Evolutionary conservation across 2,888 invertebrate species (phyloP).

Genomic region (Brenthis ino): DNA sequence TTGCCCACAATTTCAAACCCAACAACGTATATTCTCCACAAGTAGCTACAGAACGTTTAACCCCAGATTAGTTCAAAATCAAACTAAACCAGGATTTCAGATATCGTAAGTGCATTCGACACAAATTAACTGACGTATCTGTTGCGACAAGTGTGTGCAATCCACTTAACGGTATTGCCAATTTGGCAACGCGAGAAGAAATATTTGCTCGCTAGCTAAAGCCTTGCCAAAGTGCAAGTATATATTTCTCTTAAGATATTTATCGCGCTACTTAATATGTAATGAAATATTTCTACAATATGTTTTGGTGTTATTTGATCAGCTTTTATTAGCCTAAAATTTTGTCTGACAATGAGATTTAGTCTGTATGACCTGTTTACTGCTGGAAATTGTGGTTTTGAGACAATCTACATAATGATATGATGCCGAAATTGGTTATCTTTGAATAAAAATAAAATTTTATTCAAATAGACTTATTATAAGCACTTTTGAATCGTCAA

Average conservation of each 20-base stretch:
- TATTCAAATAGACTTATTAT: too few relatives aligned
- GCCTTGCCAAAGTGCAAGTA: slow-evolving; percentile 35
- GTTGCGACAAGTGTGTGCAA: slow-evolving; percentile 51
- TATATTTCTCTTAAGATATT: slow-evolving; percentile 37
- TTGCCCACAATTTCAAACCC: too few relatives aligned
- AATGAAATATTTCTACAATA: slow-evolving; percentile 7
- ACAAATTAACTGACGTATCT: slow-evolving; percentile 49
- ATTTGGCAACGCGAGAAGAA: slow-evolving; percentile 62
- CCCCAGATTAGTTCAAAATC: background rate
- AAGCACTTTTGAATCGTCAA: too few relatives aligned
- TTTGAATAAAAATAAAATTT: too few relatives aligned
- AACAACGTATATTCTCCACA: too few relatives aligned
- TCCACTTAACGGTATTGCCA: slow-evolving; percentile 69
- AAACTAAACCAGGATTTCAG: slow-evolving; percentile 7
- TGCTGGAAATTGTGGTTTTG: background rate
- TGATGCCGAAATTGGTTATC: too few relatives aligned
- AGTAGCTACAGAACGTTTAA: background rate
- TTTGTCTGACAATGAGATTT: background rate
- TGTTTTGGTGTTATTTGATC: slow-evolving; percentile 2
- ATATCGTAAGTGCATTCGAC: slow-evolving; percentile 45
- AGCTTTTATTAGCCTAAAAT: background rate
- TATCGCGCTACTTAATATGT: slow-evolving; percentile 19
- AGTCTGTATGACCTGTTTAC: background rate
- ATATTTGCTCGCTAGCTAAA: slow-evolving; percentile 43
- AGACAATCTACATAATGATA: too few relatives aligned